A percentile compares a stretch with the other conserved stretches of the same genome.
Evolutionary conservation across 2,888 invertebrate genomes (phyloP).

Genomic region (Clusia tigrina): DNA sequence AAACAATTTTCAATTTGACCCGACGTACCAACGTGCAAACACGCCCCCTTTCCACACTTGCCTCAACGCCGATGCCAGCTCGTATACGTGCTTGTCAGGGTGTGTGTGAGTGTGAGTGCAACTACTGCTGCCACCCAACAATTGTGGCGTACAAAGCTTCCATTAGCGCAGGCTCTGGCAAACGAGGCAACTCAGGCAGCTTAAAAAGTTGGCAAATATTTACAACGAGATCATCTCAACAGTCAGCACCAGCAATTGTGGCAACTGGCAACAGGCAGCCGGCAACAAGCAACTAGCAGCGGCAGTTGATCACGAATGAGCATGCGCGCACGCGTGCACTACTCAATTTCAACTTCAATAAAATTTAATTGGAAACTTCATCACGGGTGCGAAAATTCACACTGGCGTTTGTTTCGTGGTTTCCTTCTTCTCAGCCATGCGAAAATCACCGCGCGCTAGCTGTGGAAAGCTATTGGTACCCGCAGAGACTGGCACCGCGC

Average conservation of each 20-base stretch:
- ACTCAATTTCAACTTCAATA: constrained; percentile 56
- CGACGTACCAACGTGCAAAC: constrained; percentile 39
- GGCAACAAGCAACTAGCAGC: background rate
- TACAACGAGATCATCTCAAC: constrained; percentile 38
- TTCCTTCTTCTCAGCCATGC: too few relatives aligned
- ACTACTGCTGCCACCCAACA: constrained; percentile 20
- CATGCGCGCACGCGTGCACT: constrained; percentile 33
- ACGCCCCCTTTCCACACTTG: constrained; percentile 54
- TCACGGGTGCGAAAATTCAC: constrained; percentile 59
- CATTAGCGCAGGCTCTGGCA: background rate
- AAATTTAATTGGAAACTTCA: constrained; percentile 61
- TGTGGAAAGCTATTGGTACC: too few relatives aligned
- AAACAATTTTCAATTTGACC: constrained; percentile 44
- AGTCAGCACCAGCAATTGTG: constrained; percentile 17
- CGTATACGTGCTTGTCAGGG: too few relatives aligned
- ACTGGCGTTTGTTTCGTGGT: constrained; percentile 36
- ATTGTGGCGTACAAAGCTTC: background rate
- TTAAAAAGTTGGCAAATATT: constrained; percentile 50
- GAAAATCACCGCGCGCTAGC: too few relatives aligned
- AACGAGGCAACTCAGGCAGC: background rate
- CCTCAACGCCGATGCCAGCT: too few relatives aligned
- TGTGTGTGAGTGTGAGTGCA: too few relatives aligned
- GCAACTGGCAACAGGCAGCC: constrained; percentile 32
- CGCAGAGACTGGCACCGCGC: too few relatives aligned
- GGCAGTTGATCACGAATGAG: constrained; percentile 21